A percentile compares a stretch with the other conserved stretches of the same genome.
These are phyloP conservation scores for Pyrochroa serraticornis DNA, from an alignment of 2,888 invertebrate species.

Conservation along the genomic window DNA sequence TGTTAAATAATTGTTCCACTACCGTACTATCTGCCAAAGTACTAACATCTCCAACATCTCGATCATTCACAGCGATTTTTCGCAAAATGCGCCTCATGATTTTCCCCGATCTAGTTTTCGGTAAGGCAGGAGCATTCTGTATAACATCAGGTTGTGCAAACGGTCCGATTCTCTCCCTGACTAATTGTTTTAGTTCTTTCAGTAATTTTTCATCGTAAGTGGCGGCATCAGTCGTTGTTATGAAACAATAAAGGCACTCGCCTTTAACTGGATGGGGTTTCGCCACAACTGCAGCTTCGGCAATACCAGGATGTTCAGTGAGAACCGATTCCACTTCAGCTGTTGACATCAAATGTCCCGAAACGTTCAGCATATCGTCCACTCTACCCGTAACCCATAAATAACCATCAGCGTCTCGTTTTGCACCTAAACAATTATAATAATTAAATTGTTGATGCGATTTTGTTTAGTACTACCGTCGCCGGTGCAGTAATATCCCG, in stretches of 20 bases:
- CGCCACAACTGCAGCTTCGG: conserved; percentile 96
- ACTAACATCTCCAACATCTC: conserved; percentile 89
- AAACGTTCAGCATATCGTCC: conserved; percentile 98
- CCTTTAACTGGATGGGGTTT: conserved; percentile 95
- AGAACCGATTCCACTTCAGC: conserved; percentile 89
- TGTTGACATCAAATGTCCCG: conserved; percentile 96
- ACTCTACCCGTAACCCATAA: conserved; percentile 96
- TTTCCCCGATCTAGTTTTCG: conserved; percentile 97
- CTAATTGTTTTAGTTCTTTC: conserved; percentile 75
- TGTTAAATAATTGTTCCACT: conserved; percentile 78
- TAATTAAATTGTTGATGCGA: conserved; percentile 3
- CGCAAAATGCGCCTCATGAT: conserved; percentile 95
- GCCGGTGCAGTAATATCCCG: conserved; percentile 96
- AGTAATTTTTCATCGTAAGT: conserved; percentile 73
- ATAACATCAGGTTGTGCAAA: conserved; percentile 95
- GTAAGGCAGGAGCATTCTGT: conserved; percentile 91
- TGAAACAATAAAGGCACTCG: conserved; percentile 96
- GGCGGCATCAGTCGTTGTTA: conserved; percentile 84
- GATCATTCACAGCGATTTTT: conserved; percentile 90
- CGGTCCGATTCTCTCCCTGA: conserved; percentile 91
- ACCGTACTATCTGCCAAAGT: conserved; percentile 93
- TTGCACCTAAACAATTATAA: conserved; percentile 69
- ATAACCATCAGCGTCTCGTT: conserved; percentile 91
- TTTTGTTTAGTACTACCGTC: conserved; percentile 73
- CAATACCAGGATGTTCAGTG: conserved; percentile 77